Evolutionary conservation across 2,888 invertebrate species (phyloP).

Genomic region (Aporophyla nigra): DNA sequence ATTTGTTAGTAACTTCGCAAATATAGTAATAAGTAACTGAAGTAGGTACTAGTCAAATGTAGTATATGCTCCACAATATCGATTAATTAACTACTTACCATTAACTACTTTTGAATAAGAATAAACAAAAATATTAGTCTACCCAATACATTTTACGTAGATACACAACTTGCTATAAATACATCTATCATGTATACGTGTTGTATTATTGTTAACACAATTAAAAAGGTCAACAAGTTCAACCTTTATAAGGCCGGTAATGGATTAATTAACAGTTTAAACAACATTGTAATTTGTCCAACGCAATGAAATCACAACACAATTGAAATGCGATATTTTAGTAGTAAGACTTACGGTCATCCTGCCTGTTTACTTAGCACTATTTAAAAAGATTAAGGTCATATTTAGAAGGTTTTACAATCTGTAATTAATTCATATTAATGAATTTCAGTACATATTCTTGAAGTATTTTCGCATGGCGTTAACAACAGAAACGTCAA

Average conservation of each 20-base stretch:
- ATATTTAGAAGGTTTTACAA: conserved; percentile 31
- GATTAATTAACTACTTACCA: conserved; percentile 21
- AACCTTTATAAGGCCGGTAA: neutral
- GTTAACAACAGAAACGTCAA: conserved; percentile 16
- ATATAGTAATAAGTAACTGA: neutral
- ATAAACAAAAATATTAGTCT: conserved; percentile 9
- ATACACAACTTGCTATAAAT: neutral
- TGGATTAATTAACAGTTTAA: conserved; percentile 27
- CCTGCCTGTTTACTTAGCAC: conserved; percentile 44
- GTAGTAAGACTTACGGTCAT: conserved; percentile 62
- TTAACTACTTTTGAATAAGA: neutral
- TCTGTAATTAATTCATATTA: conserved; percentile 38
- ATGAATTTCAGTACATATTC: neutral
- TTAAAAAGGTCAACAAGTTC: conserved; percentile 9
- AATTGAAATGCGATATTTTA: neutral
- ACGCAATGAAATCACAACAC: conserved; percentile 34
- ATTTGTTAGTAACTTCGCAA: conserved; percentile 22
- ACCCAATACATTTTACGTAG: neutral
- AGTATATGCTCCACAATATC: neutral
- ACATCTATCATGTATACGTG: neutral
- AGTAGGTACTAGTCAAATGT: neutral
- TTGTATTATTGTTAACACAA: conserved; percentile 14
- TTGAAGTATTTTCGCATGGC: conserved; percentile 22
- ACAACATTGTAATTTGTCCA: conserved; percentile 37
- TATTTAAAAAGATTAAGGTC: conserved; percentile 28